These are phyloP conservation scores for Lasioglossum morio DNA, from an alignment of 2,888 invertebrate species.

Conservation along the genomic window DNA sequence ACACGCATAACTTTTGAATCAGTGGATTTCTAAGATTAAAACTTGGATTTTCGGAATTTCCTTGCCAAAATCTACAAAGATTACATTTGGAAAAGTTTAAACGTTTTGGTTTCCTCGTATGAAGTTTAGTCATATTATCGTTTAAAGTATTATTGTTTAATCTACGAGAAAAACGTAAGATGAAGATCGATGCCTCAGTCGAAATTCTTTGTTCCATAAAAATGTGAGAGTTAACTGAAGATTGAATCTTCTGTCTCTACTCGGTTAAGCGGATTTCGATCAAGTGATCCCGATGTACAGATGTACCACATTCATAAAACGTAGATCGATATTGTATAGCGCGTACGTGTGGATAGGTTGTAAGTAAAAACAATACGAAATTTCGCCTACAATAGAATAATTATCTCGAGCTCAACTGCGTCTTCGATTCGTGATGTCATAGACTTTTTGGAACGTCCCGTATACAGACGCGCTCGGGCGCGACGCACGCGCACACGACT, in stretches of 20 bases:
- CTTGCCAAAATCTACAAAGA: no score
- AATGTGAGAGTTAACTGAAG: not conserved
- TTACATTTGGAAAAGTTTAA: no score
- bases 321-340: constrained; percentile 12
- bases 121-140: not conserved
- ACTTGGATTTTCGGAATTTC: no score
- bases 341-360: constrained; percentile 29
- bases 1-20: no score
- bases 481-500: constrained; percentile 17
- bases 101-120: no score
- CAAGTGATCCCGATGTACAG: not conserved
- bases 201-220: not conserved
- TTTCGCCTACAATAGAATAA: constrained; percentile 21
- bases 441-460: constrained; percentile 39
- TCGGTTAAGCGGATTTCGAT: not conserved
- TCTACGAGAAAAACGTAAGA: not conserved
- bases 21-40: no score
- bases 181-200: no score
- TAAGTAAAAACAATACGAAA: constrained; percentile 21
- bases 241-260: not conserved
- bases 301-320: not conserved
- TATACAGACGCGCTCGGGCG: constrained; percentile 37
- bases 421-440: constrained; percentile 34
- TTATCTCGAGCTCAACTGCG: constrained; percentile 29
- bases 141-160: no score